Conservation (phyloP, 2,113 vertebrate species). For the Malurus alboscapulatus region DNA sequence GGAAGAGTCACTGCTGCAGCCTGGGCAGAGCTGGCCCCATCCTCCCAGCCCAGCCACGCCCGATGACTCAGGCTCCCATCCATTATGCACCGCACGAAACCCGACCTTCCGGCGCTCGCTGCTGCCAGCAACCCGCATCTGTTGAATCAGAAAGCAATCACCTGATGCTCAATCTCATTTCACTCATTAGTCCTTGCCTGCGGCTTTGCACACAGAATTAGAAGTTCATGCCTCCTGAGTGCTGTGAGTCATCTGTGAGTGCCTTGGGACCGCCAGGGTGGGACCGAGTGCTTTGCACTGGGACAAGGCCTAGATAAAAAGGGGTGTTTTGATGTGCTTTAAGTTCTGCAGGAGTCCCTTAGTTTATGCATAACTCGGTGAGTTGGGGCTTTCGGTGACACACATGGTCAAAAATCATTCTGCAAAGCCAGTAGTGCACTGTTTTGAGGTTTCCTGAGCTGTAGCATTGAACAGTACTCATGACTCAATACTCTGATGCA, state of each 20-base stretch:
- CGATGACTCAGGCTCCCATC: slow-evolving; percentile 48
- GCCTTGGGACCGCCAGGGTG: background rate
- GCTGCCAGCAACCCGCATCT: background rate
- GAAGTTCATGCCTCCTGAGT: background rate
- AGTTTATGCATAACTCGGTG: background rate
- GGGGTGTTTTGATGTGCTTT: background rate
- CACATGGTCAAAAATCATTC: fast-evolving
- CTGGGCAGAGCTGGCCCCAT: background rate
- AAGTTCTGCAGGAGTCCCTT: background rate
- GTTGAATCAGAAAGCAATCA: slow-evolving; percentile 21
- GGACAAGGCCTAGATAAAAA: background rate
- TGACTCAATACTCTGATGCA: background rate
- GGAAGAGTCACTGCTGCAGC: background rate
- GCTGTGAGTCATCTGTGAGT: background rate
- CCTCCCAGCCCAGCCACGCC: background rate
- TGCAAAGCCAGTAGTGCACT: background rate
- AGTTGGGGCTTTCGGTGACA: fast-evolving
- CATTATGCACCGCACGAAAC: background rate
- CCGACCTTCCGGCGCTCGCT: background rate
- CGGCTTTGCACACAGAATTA: background rate
- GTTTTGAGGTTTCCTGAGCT: background rate
- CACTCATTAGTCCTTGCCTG: background rate
- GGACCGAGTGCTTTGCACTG: fast-evolving
- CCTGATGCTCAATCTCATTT: slow-evolving; percentile 17
- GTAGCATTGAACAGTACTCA: background rate